Conservation (phyloP, 23 tunicate genomes). For the Styela clava region DNA sequence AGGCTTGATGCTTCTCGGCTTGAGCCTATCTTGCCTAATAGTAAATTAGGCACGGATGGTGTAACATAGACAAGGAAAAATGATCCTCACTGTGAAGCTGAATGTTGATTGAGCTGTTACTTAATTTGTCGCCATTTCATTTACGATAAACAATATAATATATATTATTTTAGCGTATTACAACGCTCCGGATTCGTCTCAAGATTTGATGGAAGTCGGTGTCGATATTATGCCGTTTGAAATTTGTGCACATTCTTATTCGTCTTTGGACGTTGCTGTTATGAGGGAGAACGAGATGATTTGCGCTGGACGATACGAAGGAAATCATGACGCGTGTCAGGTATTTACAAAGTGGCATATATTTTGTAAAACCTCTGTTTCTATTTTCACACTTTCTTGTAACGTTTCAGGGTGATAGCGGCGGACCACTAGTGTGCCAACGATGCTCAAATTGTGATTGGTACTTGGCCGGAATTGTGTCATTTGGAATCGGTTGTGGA, state of each 20-base stretch:
- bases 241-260: not conserved
- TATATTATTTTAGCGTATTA: too few species aligned
- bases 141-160: too few species aligned
- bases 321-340: not conserved
- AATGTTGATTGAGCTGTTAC: too few species aligned
- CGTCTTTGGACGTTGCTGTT: not conserved
- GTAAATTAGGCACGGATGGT: too few species aligned
- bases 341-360: not conserved
- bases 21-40: too few species aligned
- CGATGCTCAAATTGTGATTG: not conserved
- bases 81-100: too few species aligned
- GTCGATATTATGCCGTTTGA: not conserved
- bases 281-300: not conserved
- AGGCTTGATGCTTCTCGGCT: too few species aligned
- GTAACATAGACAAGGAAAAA: too few species aligned
- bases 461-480: conserved; percentile 4
- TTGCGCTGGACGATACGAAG: not conserved
- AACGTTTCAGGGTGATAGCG: conserved; percentile 11
- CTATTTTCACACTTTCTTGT: not conserved
- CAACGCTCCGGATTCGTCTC: not conserved
- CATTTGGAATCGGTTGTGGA: not conserved
- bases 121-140: too few species aligned
- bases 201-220: not conserved
- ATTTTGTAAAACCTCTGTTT: not conserved
- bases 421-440: conserved; percentile 6